Base-by-base conservation (phyloP, 2,797 vertebrate genomes). In the Gallinago stenura region DNA sequence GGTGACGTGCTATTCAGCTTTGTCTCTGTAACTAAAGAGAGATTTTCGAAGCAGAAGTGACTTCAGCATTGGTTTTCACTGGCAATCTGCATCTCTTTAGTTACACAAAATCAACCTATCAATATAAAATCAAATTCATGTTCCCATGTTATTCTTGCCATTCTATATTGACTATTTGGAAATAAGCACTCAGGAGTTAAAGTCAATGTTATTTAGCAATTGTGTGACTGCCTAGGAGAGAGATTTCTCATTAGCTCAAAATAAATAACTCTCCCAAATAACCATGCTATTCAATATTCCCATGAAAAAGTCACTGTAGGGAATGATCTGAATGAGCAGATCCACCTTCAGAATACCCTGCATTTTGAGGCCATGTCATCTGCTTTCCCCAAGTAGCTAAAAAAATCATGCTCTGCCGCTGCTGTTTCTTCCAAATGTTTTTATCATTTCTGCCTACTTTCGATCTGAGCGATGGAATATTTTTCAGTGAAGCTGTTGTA, bases 361-460 rank as follows among this genome's bases (percentile, higher is more conserved):
- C 41, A 45, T 73, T 92, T 80, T 70, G 28, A 70, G 26, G 16
- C 41, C 33, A 12, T 21, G 43, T 77, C 51, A 90, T 76, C 56
- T 92, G 68, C 71, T 89, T 85, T 73, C 73, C 69, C 30, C 83
- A 81, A 89, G 86, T 45, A 85, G 45, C 39, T 75, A 77, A 96
- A 43, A 41, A 43, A 93, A 69, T 31, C 43, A 57, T 61, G 25
- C 10, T 48, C 56, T 71, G 46, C 45, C 82, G 81, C 48, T 65
- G 65, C n/a, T 86, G 53, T 37, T 65, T 78, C 53, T 83, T 80
- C 71, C 75, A 85, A 93, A 73, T 39, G 16, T 65, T 79, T 83
- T 46, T 76, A 39, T 85, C 57, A 72, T 68, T 81, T 89, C 83
- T 91, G 64, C 39, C 54, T 90, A 43, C 57, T 65, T 89, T 58